Conservation (phyloP, 2,113 vertebrate species). For the Caranx ignobilis region DNA sequence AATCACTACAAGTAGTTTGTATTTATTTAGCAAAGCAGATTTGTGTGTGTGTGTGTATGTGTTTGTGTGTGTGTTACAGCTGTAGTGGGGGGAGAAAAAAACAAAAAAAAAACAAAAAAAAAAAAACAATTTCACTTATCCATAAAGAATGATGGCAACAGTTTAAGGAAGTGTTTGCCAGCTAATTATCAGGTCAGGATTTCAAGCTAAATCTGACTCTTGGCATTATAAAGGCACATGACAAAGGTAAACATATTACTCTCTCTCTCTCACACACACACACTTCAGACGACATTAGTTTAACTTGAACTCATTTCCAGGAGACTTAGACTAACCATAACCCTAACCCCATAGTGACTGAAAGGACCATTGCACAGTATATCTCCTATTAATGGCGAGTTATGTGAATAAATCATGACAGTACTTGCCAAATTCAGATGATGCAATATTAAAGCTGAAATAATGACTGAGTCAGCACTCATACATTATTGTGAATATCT, state of each 20-base stretch:
- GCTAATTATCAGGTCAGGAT: conserved; percentile 27
- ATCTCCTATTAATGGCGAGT: not conserved
- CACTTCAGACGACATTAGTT: not conserved
- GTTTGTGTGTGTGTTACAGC: not conserved
- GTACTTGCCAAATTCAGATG: not conserved
- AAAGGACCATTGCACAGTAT: no score
- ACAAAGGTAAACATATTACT: conserved; percentile 16
- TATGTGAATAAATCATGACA: not conserved
- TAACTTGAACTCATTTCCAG: not conserved
- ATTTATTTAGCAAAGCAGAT: conserved; percentile 30
- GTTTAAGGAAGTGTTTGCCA: conserved; percentile 11
- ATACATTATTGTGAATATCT: not conserved
- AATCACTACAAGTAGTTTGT: no score
- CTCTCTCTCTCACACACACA: not conserved
- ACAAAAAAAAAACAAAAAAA: not conserved
- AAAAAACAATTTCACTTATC: not conserved
- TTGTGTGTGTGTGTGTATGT: not conserved
- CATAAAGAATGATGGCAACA: conserved; percentile 5
- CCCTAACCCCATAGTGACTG: no score
- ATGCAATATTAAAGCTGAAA: not conserved
- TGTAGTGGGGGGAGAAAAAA: not conserved
- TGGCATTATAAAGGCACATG: conserved; percentile 12
- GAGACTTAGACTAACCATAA: no score
- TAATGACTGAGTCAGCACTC: not conserved
- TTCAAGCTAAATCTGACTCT: conserved; percentile 1